Evolutionary conservation across 1,140 invertebrate genomes (phyloP).

Genomic region (Amyelois transitella): DNA sequence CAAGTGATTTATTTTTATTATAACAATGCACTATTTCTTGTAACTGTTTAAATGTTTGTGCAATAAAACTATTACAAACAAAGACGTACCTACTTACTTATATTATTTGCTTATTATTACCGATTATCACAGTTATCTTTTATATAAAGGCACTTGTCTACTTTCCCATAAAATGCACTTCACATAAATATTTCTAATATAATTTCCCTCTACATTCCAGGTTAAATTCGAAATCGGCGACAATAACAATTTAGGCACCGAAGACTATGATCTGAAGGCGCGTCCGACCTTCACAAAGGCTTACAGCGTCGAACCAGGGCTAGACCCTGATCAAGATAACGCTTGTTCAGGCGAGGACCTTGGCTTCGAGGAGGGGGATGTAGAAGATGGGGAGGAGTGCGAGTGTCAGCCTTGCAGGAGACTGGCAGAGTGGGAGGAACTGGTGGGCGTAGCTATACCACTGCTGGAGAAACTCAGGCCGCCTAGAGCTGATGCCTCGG

Average conservation of each 20-base stretch:
- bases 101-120: not conserved
- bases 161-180: too few species aligned
- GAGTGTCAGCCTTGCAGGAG: conserved; percentile 42
- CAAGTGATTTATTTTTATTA: too few species aligned
- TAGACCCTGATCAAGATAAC: conserved; percentile 25
- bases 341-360: conserved; percentile 40
- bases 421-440: conserved; percentile 49
- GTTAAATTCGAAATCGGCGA: conserved; percentile 45
- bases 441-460: conserved; percentile 51
- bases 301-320: conserved; percentile 28
- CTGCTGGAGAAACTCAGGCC: conserved; percentile 47
- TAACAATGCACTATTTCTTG: too few species aligned
- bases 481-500: conserved; percentile 41
- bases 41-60: too few species aligned
- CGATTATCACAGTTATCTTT: too few species aligned
- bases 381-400: conserved; percentile 32
- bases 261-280: not conserved
- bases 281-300: conserved; percentile 13
- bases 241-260: conserved; percentile 24
- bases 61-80: too few species aligned
- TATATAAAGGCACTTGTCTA: too few species aligned
- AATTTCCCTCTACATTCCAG: conserved; percentile 18
- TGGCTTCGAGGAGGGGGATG: conserved; percentile 53
- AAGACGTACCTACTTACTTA: too few species aligned
- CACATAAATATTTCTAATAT: not conserved